Base-by-base conservation (phyloP, 2,113 vertebrate genomes). In the Sylvilagus bachmani region DNA sequence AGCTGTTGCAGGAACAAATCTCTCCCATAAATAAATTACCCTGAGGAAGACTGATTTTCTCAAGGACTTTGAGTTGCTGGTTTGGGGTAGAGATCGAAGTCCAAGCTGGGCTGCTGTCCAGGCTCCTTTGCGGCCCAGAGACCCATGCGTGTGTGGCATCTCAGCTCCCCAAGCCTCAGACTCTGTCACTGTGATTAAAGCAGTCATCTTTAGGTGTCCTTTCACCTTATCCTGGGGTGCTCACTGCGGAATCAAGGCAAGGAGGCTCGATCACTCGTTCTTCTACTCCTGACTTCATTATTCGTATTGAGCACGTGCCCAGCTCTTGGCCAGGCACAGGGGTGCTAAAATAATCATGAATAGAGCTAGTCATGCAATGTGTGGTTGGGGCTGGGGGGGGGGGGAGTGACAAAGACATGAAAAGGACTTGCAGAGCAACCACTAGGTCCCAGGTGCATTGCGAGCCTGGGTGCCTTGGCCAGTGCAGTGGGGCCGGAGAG, bases 11-110 rank as follows among this genome's bases (percentile, higher is more conserved):
- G 62, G 29, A 91, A 55, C 38, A 69, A 12, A 3, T 66, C 25
- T 84, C 53, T 82, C 74, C 83, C 89, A 70, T 24, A 67, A 64
- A 75, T 4, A 83, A 38, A 71, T 67, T 55, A 86, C 80, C 91
- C 89, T 55, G 53, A 73, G n/a, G 79, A 74, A 55, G 89, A 84
- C 75, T 77, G 13, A 36, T 62, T 91, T 93, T 80, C 75, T 79
- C 31, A 13, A 11, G 6, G 58, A 1, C 27, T 55, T 51, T 0
- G 33, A 6, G 44, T 36, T 64, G 83, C 62, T 95, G 6, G 55
- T 58, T 73, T 71, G 75, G 27, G 12, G 0, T 27, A 5, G 91
- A 51, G 55, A 53, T 19, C 17, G 49, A 77, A 49, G 66, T 69
- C 66, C 89, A n/a, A 74, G 38, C 29, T 0, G 1, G 8, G 73